Evolutionary conservation across 2,113 vertebrate genomes (phyloP).

Genomic region (Puntigrus tetrazona): DNA sequence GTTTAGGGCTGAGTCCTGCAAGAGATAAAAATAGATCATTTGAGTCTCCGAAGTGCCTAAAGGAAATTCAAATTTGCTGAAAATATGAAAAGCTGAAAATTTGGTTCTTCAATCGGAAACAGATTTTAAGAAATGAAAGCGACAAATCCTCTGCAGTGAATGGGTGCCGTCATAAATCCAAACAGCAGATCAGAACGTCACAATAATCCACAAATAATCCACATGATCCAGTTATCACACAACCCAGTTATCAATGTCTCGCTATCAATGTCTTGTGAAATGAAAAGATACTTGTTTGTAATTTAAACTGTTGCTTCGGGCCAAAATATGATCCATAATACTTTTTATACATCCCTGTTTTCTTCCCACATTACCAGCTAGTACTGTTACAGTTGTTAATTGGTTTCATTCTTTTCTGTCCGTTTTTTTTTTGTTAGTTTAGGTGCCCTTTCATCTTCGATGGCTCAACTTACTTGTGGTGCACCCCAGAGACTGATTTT

Average conservation of each 20-base stretch:
- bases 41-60: conserved; percentile 7
- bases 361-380: no score
- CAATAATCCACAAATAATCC: not conserved
- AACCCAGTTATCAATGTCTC: not conserved
- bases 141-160: not conserved
- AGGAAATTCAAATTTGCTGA: not conserved
- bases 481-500: no score
- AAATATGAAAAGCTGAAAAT: not conserved
- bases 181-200: not conserved
- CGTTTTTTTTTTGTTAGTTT: no score
- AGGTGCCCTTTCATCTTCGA: no score
- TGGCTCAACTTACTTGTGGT: no score
- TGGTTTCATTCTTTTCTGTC: no score
- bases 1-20: conserved; percentile 89
- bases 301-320: no score
- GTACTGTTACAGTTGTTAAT: no score
- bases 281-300: not conserved
- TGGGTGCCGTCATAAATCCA: not conserved
- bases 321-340: no score
- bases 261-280: not conserved
- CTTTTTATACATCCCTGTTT: no score
- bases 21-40: conserved; percentile 36
- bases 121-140: not conserved
- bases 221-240: not conserved
- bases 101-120: not conserved